Percentiles rank a stretch among this genome's conserved stretches.
phyloP scores from a whole-genome alignment of 2,797 vertebrate genomes.

The Lerista edwardsae region DNA sequence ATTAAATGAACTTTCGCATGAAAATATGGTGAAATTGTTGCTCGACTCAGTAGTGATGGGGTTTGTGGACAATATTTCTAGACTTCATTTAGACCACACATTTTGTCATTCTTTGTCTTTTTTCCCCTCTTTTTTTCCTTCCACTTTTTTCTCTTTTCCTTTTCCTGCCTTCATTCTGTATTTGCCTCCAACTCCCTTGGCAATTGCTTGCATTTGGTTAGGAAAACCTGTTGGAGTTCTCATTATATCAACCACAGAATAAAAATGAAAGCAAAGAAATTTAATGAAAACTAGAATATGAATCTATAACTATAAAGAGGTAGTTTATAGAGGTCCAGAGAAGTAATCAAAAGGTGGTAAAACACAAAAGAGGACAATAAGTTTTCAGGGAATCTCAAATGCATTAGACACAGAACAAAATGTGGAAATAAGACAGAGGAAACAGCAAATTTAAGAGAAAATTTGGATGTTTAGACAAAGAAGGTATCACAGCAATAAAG shows the following conservation, averaged over 20 bases:
- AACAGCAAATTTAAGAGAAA: too few relatives aligned
- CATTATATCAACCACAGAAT: not conserved
- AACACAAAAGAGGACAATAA: not conserved
- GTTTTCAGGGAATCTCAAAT: not conserved
- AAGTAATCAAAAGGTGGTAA: not conserved
- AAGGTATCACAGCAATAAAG: too few relatives aligned
- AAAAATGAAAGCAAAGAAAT: not conserved
- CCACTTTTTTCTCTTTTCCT: not conserved
- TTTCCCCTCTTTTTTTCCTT: not conserved
- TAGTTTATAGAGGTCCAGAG: not conserved
- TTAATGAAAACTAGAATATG: not conserved
- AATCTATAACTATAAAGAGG: too few relatives aligned
- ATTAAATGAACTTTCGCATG: conserved; percentile 10
- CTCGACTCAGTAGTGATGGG: not conserved
- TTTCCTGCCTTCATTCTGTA: not conserved
- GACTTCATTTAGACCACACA: not conserved
- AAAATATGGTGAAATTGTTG: conserved; percentile 5
- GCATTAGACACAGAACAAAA: too few relatives aligned
- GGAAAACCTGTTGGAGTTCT: not conserved
- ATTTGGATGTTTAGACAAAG: too few relatives aligned
- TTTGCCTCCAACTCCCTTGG: not conserved
- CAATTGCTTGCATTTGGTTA: not conserved
- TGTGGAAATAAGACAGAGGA: not conserved
- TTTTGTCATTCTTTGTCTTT: not conserved
- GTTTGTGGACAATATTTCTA: not conserved